Conservation (phyloP, 2,113 vertebrate species). For the Plectropomus leopardus region DNA sequence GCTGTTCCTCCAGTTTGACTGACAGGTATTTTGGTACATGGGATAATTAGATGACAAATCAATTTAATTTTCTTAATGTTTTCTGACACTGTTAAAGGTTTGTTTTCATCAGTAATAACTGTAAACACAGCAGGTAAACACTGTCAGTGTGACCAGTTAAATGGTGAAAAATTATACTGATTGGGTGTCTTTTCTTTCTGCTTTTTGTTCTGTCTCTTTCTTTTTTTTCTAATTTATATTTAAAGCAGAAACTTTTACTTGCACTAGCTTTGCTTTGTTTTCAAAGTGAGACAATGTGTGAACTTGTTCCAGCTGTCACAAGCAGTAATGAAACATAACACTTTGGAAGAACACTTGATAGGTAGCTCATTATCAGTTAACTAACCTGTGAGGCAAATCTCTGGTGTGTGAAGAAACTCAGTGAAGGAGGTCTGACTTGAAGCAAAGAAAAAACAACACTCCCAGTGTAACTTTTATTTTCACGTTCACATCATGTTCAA, state of each 20-base stretch:
- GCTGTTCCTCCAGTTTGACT: neutral
- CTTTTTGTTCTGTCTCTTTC: too few relatives aligned
- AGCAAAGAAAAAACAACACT: neutral
- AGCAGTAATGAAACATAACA: neutral
- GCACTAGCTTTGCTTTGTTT: neutral
- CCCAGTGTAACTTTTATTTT: neutral
- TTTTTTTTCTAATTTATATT: neutral
- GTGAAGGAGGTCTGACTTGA: neutral
- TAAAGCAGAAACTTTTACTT: neutral
- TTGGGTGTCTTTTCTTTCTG: neutral
- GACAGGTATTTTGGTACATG: neutral
- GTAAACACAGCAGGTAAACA: neutral
- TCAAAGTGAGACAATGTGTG: neutral
- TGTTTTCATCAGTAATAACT: neutral
- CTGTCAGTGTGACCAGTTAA: neutral
- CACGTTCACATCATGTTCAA: neutral
- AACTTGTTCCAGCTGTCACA: neutral
- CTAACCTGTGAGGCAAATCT: neutral
- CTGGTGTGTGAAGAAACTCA: neutral
- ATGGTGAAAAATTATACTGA: neutral
- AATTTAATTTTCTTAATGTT: neutral
- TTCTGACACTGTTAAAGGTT: neutral
- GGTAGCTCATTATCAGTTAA: conserved; percentile 8
- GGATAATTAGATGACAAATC: neutral
- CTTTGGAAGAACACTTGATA: neutral